Base-by-base conservation (phyloP, 2,113 vertebrate species). In the Boleophthalmus pectinirostris region DNA sequence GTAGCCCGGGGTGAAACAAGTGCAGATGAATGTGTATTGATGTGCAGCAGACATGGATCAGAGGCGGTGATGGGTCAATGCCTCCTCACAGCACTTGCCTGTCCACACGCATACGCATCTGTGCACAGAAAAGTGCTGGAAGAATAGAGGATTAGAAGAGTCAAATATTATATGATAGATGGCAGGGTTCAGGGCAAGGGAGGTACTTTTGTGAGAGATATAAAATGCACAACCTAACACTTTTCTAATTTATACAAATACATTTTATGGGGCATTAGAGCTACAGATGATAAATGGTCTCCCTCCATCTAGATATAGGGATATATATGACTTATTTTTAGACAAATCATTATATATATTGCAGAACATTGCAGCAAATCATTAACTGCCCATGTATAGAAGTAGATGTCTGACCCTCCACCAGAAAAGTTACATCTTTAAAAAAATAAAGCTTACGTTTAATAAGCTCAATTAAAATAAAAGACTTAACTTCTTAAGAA, bases 21-120 rank as follows among this genome's bases (percentile, higher is more conserved):
- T 78, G 45, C 64, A 73, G 84, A 88, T 83, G 86, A 87, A 91
- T 89, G 88, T 81, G 84, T 81, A 90, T 87, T 87, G 87, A 89
- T 89, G 85, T 87, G 84, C 82, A 82, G 83, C 82, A 88, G 88
- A 81, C 90, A 84, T 85, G 89, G 89, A 92, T 90, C 89, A 87
- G 78, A 49, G 87, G 84, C 71, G 86, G 57, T 72, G 68, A 86
- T 86, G 87, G 91, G 87, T 91, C 88, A 88, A 33, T 72, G 87
- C 66, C 47, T 87, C 77, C 77, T 82, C 68, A 81, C 85, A 80
- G 83, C 79, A 77, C 68, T 69, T 57, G 82, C 77, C 82, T 79
- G 82, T 84, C 68, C 66, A 16, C 21, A 72, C 54, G 65, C 81
- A 76, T 81, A 46, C 49, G 51, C 65, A 14, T 65, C 33, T 66